A percentile compares a stretch with the other conserved stretches of the same genome.
Evolutionary conservation across 1,140 invertebrate genomes (phyloP).

Genomic region (Drosophila tropicalis): DNA sequence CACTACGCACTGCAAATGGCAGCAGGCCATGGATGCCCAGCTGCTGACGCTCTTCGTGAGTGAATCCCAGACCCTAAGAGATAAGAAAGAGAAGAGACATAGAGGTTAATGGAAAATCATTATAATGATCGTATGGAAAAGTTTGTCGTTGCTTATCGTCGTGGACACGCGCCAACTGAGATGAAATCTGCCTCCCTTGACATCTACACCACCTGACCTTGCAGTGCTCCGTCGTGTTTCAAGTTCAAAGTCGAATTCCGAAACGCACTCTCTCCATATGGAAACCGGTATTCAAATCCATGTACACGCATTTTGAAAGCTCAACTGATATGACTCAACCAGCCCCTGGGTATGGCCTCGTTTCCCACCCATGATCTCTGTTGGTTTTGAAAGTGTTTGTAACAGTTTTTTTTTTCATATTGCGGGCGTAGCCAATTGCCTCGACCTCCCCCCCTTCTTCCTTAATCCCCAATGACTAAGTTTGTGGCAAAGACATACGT

Average conservation of each 20-base stretch:
- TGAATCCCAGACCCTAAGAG: constrained; percentile 61
- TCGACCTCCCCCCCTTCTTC: not conserved
- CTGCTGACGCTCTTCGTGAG: constrained; percentile 90
- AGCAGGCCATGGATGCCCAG: constrained; percentile 94
- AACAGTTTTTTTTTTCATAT: not conserved
- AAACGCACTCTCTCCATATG: not conserved
- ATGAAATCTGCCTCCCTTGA: constrained; percentile 8
- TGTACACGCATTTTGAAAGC: constrained; percentile 19
- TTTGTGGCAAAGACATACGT: constrained; percentile 28
- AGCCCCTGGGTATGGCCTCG: constrained; percentile 79
- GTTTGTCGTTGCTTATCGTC: constrained; percentile 36
- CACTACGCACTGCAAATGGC: constrained; percentile 91
- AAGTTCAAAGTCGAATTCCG: constrained; percentile 53
- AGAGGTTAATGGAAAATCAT: constrained; percentile 18
- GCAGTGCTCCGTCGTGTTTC: constrained; percentile 12
- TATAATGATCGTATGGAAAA: constrained; percentile 33
- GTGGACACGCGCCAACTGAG: constrained; percentile 29
- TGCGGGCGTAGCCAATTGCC: constrained; percentile 32
- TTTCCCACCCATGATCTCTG: constrained; percentile 88
- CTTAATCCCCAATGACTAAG: constrained; percentile 13
- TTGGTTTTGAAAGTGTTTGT: constrained; percentile 33
- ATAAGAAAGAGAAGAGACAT: not conserved
- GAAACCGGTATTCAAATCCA: constrained; percentile 30
- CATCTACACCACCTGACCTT: constrained; percentile 29
- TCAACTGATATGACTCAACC: constrained; percentile 34